Base-by-base conservation (phyloP, 2,888 invertebrate species). In the Byasa hedistus region DNA sequence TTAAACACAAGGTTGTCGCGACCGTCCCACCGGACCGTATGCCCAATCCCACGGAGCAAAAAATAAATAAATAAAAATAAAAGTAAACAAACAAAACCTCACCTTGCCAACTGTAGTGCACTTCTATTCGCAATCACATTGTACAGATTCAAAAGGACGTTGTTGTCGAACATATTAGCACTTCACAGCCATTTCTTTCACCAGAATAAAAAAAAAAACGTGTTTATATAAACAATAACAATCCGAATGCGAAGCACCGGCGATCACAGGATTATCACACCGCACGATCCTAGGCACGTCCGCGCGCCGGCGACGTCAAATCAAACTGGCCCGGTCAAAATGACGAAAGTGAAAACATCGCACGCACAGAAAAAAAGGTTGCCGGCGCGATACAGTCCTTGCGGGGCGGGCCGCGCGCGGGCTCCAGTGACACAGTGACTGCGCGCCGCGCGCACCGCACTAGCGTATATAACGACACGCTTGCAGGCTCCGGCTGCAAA, bases 301-400 rank as follows among this genome's bases (percentile, higher is more conserved):
- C 87, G 90, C 87, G 87, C 91, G 89, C 89, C 83, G 86, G 90
- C 90, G 88, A 85, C 89, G 89, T 87, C 87, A 89, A 89, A 86
- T 87, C 86, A 86, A 89, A 91, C 91, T 91, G 90, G 90, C 87
- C 89, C 87, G 89, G 90, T 90, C 91, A 89, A 91, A 91, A 90
- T 89, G 89, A 90, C 90, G 90, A 91, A 91, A 91, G 91, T 91
- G 91, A 91, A 91, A 90, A 91, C 91, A 89, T 89, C 89, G 89
- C 90, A 90, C 91, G 90, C 80, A 80, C 87, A 89, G 86, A 90
- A 91, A 88, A 91, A 89, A 88, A 88, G 86, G 86, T 84, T 77
- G 79, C 60, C 67, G 67, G 67, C 67, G 67, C 67, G 64, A 59
- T 36, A 83, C 89, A 85, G 89, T 91, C 90, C 91, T 90, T 91